Conservation (phyloP, 2,113 vertebrate species). For the Muntiacus reevesi region DNA sequence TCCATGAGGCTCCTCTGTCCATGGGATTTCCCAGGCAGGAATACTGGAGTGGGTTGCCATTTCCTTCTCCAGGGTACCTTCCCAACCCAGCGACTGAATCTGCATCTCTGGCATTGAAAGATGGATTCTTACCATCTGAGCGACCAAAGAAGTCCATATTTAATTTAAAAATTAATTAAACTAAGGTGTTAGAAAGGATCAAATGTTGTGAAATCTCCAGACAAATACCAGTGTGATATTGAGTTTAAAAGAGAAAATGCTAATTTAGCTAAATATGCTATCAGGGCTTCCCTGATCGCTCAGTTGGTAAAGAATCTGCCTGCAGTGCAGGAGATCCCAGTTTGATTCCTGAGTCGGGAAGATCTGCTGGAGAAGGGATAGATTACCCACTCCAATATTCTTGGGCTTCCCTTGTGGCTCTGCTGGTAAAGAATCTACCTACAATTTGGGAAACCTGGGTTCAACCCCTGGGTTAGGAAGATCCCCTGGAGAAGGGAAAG, state of each 20-base stretch:
- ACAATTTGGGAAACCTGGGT: neutral
- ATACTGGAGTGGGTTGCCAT: neutral
- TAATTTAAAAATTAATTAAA: neutral
- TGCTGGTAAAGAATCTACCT: neutral
- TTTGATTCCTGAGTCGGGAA: neutral
- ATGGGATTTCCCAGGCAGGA: neutral
- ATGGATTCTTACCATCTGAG: neutral
- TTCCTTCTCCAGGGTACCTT: neutral
- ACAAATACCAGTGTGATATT: neutral
- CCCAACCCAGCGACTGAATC: neutral
- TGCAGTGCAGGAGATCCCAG: neutral
- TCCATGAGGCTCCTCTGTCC: neutral
- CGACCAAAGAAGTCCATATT: neutral
- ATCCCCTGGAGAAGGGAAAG: neutral
- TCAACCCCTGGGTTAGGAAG: neutral
- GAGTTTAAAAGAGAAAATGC: neutral
- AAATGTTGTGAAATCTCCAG: neutral
- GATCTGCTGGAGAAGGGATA: neutral
- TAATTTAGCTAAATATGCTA: neutral
- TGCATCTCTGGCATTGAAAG: neutral
- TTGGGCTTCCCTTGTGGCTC: neutral
- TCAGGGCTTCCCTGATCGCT: neutral
- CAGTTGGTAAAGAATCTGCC: neutral
- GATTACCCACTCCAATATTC: neutral
- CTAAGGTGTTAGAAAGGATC: neutral